Conservation (phyloP, 1,140 invertebrate genomes). For the Nasonia vitripennis region DNA sequence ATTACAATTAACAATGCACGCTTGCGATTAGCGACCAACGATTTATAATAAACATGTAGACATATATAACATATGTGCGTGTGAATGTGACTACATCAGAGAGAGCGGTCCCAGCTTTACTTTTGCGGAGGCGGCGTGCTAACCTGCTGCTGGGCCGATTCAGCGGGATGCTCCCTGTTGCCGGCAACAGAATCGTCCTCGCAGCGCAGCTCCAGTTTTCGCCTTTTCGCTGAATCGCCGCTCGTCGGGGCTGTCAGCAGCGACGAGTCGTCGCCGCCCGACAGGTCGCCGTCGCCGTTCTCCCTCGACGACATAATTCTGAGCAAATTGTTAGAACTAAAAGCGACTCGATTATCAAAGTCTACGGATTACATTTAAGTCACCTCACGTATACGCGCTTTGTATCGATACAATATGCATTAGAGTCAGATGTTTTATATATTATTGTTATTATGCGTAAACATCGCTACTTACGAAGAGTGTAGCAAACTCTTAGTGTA, state of each 20-base stretch:
- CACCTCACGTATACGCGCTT: no score
- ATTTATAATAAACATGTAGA: conserved; percentile 55
- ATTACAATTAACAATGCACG: conserved; percentile 31
- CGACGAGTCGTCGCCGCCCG: conserved; percentile 40
- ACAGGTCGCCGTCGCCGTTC: conserved; percentile 67
- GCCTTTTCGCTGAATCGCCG: conserved; percentile 69
- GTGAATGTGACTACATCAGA: background rate
- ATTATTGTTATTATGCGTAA: background rate
- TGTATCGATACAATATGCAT: background rate
- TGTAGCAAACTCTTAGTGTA: conserved; percentile 82
- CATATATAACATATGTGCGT: background rate
- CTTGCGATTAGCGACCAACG: conserved; percentile 57
- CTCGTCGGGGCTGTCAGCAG: conserved; percentile 44
- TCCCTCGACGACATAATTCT: conserved; percentile 65
- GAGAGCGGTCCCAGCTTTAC: conserved; percentile 55
- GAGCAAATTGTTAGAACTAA: conserved; percentile 11
- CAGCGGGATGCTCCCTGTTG: conserved; percentile 50
- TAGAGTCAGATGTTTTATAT: background rate
- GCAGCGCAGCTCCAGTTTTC: conserved; percentile 71
- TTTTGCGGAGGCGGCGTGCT: conserved; percentile 66
- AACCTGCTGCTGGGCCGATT: conserved; percentile 75
- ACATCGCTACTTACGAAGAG: conserved; percentile 16
- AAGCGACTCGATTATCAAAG: no score
- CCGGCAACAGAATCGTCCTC: conserved; percentile 68
- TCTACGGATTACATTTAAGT: no score